Conservation (phyloP, 2,113 vertebrate genomes). For the Hirundichthys speculiger region DNA sequence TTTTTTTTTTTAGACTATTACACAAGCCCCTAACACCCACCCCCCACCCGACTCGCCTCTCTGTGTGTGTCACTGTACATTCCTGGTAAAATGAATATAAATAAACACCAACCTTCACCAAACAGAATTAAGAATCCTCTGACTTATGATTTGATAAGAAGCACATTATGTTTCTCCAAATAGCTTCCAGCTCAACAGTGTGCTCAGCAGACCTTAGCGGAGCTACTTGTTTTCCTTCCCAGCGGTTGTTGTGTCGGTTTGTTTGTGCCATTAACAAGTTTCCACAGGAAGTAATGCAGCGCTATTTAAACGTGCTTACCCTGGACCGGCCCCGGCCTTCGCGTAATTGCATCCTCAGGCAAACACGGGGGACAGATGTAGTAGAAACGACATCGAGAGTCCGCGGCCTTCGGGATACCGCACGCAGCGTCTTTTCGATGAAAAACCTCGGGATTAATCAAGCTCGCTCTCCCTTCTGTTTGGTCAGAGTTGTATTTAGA, state of each 20-base stretch:
- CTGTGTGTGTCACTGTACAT: conserved; percentile 21
- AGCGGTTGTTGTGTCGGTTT: conserved; percentile 61
- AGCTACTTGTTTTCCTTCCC: conserved; percentile 45
- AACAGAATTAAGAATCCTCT: conserved; percentile 19
- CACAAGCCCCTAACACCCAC: conserved; percentile 31
- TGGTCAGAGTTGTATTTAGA: neutral
- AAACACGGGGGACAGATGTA: conserved; percentile 54
- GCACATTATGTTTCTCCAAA: conserved; percentile 25
- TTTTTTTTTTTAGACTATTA: conserved; percentile 29
- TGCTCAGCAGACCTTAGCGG: conserved; percentile 42
- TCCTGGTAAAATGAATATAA: conserved; percentile 4
- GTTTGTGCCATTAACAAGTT: conserved; percentile 70
- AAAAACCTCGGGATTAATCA: neutral
- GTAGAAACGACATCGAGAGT: too few species aligned
- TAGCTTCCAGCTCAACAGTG: conserved; percentile 26
- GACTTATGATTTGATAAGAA: conserved; percentile 18
- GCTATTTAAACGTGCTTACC: conserved; percentile 76
- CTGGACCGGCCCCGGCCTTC: conserved; percentile 53
- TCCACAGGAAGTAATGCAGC: conserved; percentile 72
- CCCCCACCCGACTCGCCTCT: too few species aligned
- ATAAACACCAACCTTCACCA: conserved; percentile 12
- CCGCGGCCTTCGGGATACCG: too few species aligned
- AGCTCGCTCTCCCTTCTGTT: too few species aligned
- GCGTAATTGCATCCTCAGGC: conserved; percentile 66
- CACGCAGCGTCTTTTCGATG: neutral